Evolutionary conservation across 1,140 invertebrate genomes (phyloP).

Genomic region (Drosophila ercepeae): DNA sequence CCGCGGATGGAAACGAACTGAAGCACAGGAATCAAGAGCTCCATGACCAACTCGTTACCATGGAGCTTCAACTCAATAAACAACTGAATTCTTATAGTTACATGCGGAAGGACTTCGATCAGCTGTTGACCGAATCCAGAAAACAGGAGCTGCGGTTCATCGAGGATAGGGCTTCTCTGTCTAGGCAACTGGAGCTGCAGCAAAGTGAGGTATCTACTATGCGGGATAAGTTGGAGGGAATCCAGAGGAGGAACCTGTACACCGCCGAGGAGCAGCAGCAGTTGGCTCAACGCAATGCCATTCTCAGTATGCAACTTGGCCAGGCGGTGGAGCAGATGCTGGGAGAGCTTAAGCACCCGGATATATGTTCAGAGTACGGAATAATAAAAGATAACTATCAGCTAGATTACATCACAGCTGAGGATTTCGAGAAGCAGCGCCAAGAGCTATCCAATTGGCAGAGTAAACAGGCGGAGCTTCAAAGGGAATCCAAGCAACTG

Average conservation of each 20-base stretch:
- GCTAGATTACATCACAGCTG: constrained; percentile 63
- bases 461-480: constrained; percentile 56
- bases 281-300: constrained; percentile 57
- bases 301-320: constrained; percentile 64
- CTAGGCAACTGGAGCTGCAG: constrained; percentile 15
- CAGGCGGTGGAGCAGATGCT: constrained; percentile 59
- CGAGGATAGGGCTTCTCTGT: constrained; percentile 35
- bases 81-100: constrained; percentile 58
- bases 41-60: constrained; percentile 42
- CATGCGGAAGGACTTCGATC: constrained; percentile 71
- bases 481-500: constrained; percentile 82
- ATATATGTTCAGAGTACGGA: constrained; percentile 68
- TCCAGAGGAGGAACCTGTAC: constrained; percentile 28
- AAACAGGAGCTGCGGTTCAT: constrained; percentile 59
- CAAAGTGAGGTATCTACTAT: constrained; percentile 28
- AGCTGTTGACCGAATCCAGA: constrained; percentile 41
- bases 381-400: constrained; percentile 73
- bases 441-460: constrained; percentile 46
- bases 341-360: constrained; percentile 47
- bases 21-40: constrained; percentile 45
- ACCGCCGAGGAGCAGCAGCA: constrained; percentile 62
- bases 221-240: constrained; percentile 13
- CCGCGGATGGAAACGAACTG: constrained; percentile 61
- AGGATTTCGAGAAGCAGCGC: constrained; percentile 64
- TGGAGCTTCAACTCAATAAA: constrained; percentile 55